Base-by-base conservation (phyloP, 2,888 invertebrate species). In the Sceliomorpha sp. region DNA sequence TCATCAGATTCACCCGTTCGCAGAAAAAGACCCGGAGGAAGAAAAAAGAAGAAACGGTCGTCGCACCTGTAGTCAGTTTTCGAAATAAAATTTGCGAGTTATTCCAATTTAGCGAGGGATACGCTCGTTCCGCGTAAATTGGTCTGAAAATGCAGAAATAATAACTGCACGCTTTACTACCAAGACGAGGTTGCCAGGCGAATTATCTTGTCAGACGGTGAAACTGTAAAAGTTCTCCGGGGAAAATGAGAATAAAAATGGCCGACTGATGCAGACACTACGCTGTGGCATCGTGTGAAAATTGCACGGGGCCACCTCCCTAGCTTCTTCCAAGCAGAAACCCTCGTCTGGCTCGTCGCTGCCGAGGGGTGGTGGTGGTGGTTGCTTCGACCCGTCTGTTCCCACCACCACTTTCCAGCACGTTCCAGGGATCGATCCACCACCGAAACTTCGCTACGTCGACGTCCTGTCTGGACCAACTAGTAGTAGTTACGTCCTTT, bases 181-280 rank as follows among this genome's bases (percentile, higher is more conserved):
- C 40, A 26, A 48, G 53, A 44, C 47, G 67, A 72, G 70, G 68
- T 63, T 44, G 75, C n/a, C n/a, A n/a, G 73, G 63, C 72, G 77
- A 78, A 83, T 85, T 84, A 83, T 83, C 81, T 77, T 56, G 60
- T 74, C 80, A 84, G 85, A 82, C 82, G 80, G 70, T 59, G 77
- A 78, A 84, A 84, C 78, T 80, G 79, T 75, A 76, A 84, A 83
- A 85, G 78, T 84, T 80, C 72, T 72, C 74, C 50, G 56, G 69
- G 73, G 70, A 58, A 36, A 48, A 58, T 58, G 56, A 56, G 53
- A 64, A 59, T 45, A 50, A 63, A 70, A 64, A 64, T 70, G 70
- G 76, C 70, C 64, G 59, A 58, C 66, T 34, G 63, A 55, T 37
- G 70, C 70, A 56, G 63, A 40, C 62, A 10, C 10, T 3, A 10